phyloP scores from a whole-genome alignment of 2,797 vertebrate genomes.

The Sebastes cheni region DNA sequence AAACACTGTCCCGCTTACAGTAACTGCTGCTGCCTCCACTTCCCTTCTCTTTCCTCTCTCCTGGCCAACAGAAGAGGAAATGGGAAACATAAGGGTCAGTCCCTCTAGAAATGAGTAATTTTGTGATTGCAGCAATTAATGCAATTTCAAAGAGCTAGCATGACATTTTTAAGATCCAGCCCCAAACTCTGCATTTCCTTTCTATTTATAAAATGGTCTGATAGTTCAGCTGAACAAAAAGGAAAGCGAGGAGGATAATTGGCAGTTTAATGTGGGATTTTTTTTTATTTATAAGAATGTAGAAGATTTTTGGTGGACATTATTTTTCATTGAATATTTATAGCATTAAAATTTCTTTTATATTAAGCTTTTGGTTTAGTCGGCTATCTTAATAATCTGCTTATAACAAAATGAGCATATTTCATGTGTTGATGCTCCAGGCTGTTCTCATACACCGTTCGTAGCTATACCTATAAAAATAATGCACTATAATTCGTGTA shows the following conservation, averaged over 20 bases:
- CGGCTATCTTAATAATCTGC: neutral
- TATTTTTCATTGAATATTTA: neutral
- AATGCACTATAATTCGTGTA: no score
- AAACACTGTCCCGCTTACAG: conserved; percentile 13
- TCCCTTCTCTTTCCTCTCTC: neutral
- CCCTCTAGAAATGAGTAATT: conserved; percentile 4
- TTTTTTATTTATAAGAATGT: conserved; percentile 6
- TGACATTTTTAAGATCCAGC: conserved; percentile 24
- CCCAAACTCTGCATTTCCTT: neutral
- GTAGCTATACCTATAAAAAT: no score
- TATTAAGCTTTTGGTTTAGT: neutral
- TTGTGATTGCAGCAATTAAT: conserved; percentile 33
- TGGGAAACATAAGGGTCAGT: neutral
- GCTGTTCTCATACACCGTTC: no score
- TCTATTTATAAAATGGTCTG: neutral
- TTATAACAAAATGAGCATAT: neutral
- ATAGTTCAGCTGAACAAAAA: conserved; percentile 10
- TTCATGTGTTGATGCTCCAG: neutral
- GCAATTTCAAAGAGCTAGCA: conserved; percentile 16
- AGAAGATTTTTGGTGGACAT: neutral
- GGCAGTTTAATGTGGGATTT: conserved; percentile 1
- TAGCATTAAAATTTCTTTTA: neutral
- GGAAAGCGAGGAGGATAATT: conserved; percentile 7
- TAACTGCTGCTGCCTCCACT: neutral
- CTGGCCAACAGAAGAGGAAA: conserved; percentile 12